A percentile compares a stretch with the other conserved stretches of the same genome.
These are phyloP conservation scores for Astropecten irregularis DNA, from an alignment of 53 echinoderm and acorn worm species.

Conservation along the genomic window DNA sequence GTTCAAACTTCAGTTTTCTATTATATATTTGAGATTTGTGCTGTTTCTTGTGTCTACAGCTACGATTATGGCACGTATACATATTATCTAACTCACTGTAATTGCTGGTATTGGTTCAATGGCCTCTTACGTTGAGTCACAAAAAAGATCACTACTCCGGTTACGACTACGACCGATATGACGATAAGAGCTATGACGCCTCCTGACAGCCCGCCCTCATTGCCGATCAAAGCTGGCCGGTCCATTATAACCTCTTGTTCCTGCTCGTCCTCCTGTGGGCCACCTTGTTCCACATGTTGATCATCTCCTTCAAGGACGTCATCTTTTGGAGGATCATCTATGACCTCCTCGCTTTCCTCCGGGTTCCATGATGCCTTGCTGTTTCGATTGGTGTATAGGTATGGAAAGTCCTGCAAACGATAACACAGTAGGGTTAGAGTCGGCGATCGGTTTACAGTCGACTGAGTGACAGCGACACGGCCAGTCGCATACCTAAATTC, in stretches of 20 bases:
- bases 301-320: too few relatives aligned
- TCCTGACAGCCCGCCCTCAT: constrained; percentile 27
- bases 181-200: constrained; percentile 10
- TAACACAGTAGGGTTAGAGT: not conserved
- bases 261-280: not conserved
- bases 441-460: not conserved
- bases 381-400: constrained; percentile 75
- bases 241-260: not conserved
- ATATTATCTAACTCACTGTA: too few relatives aligned
- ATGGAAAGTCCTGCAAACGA: constrained; percentile 67
- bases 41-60: too few relatives aligned
- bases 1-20: too few relatives aligned
- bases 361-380: constrained; percentile 53
- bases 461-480: not conserved
- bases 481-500: not conserved
- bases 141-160: not conserved
- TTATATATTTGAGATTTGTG: too few relatives aligned
- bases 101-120: not conserved
- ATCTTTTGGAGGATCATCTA: too few relatives aligned
- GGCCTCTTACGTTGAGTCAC: not conserved
- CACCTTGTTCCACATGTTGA: not conserved
- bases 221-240: not conserved
- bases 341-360: not conserved
- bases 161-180: not conserved
- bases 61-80: too few relatives aligned